Evolutionary conservation across 2,797 vertebrate species (phyloP).

Genomic region (Dermochelys coriacea): DNA sequence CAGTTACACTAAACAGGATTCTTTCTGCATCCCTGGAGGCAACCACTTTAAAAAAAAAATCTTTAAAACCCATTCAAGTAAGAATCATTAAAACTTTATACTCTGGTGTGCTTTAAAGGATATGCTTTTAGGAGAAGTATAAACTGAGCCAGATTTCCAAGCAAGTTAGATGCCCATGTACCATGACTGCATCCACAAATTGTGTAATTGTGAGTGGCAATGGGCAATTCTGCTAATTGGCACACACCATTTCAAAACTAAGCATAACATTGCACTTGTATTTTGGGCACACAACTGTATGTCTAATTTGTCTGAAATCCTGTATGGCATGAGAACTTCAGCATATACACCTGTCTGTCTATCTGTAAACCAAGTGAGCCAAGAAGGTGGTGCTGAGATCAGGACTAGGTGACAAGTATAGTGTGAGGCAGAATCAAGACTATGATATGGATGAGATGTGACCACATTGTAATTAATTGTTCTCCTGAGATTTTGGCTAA

Average conservation of each 20-base stretch:
- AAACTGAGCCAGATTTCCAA: neutral
- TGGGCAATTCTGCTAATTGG: neutral
- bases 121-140: neutral
- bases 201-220: neutral
- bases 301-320: neutral
- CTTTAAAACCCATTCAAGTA: neutral
- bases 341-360: neutral
- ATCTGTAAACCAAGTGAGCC: neutral
- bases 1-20: neutral
- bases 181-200: neutral
- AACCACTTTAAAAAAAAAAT: neutral
- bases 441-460: neutral
- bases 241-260: neutral
- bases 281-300: neutral
- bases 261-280: neutral
- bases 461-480: fast-evolving
- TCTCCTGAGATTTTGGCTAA: neutral
- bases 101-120: neutral
- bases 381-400: neutral
- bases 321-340: neutral
- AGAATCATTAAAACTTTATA: slow-evolving; percentile 10
- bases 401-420: neutral
- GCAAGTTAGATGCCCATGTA: neutral
- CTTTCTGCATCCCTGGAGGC: neutral
- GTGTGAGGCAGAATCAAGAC: neutral